A percentile compares a stretch with the other conserved stretches of the same genome.
These are phyloP conservation scores for Sitta carolinensis DNA, from an alignment of 2,797 vertebrate genomes.

Conservation along the genomic window DNA sequence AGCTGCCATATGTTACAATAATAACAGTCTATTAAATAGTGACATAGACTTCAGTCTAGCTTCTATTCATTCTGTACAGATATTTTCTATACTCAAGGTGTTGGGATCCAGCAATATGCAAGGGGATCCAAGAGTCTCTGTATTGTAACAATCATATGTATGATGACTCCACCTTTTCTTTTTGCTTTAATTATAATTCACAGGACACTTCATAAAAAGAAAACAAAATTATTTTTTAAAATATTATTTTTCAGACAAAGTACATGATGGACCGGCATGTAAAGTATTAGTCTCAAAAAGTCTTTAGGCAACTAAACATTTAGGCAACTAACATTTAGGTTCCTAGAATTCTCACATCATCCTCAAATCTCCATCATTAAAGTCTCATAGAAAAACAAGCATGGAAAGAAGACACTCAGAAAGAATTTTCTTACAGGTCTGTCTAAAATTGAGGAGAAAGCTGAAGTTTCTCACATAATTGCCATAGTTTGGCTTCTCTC, in stretches of 20 bases:
- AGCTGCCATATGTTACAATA: conserved; percentile 62
- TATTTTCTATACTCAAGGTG: not conserved
- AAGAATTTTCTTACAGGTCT: not conserved
- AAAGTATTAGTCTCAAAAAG: not conserved
- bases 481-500: not conserved
- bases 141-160: not conserved
- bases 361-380: not conserved
- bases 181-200: not conserved
- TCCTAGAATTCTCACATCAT: not conserved
- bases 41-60: not conserved
- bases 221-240: not conserved
- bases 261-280: not conserved
- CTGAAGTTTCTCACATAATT: not conserved
- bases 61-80: not conserved
- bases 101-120: not conserved
- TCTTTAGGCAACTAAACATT: not conserved
- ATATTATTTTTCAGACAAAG: not conserved
- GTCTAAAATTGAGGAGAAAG: not conserved
- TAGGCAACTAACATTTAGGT: not conserved
- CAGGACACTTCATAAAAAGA: not conserved
- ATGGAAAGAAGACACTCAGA: not conserved
- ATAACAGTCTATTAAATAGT: conserved; percentile 43
- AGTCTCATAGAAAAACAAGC: not conserved
- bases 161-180: not conserved
- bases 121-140: not conserved